Evolutionary conservation across 1,140 invertebrate species (phyloP).

Genomic region (Trachymyrmex cornetzi): DNA sequence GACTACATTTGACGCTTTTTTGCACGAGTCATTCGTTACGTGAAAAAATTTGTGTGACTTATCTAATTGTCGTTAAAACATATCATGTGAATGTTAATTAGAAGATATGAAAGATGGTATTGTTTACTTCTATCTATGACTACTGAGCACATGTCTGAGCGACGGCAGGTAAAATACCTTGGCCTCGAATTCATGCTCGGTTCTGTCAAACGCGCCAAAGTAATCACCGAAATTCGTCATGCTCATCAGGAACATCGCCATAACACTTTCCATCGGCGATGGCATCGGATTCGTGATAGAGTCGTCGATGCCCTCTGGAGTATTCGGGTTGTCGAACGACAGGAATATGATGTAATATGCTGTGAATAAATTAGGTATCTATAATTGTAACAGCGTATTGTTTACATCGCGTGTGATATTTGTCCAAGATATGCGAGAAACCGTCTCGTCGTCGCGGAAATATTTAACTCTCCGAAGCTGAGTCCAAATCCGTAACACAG

Average conservation of each 20-base stretch:
- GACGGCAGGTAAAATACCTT: conserved; percentile 88
- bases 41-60: conserved; percentile 17
- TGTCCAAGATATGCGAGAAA: background rate
- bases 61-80: conserved; percentile 15
- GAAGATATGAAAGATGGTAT: background rate
- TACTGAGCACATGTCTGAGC: background rate
- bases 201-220: conserved; percentile 95
- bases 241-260: conserved; percentile 99
- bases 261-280: conserved; percentile 96
- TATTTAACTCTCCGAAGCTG: too few species aligned
- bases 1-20: conserved; percentile 11
- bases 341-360: conserved; percentile 97
- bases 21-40: conserved; percentile 2
- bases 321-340: conserved; percentile 93
- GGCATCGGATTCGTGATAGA: conserved; percentile 93
- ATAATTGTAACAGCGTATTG: background rate
- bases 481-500: too few species aligned
- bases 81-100: background rate
- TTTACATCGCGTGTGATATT: background rate
- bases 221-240: conserved; percentile 98
- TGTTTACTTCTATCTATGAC: background rate
- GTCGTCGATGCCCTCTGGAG: conserved; percentile 91
- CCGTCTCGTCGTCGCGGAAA: background rate
- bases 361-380: conserved; percentile 83
- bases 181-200: conserved; percentile 94